Evolutionary conservation across 2,113 vertebrate species (phyloP).

Genomic region (Chunga burmeisteri): DNA sequence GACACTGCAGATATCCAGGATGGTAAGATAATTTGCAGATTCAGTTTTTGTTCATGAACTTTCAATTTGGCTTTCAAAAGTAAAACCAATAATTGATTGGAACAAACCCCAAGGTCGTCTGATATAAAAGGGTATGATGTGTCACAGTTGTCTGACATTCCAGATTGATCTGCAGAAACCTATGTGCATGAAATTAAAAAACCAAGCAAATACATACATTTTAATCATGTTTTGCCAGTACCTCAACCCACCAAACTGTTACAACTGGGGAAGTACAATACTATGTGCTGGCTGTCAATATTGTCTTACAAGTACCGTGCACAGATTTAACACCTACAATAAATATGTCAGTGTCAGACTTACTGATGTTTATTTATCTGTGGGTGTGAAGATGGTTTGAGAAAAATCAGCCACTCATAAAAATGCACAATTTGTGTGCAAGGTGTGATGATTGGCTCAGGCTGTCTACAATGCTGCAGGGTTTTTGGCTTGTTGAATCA

Average conservation of each 20-base stretch:
- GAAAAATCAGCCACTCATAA: not conserved
- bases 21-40: not conserved
- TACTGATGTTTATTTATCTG: not conserved
- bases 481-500: not conserved
- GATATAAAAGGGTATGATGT: not conserved
- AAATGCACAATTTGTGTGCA: not conserved
- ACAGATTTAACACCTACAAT: not conserved
- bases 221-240: not conserved
- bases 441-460: not conserved
- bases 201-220: not conserved
- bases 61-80: not conserved
- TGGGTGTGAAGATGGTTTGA: not conserved
- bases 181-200: not conserved
- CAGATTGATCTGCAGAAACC: not conserved
- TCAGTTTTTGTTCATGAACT: not conserved
- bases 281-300: not conserved
- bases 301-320: not conserved
- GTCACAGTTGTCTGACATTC: not conserved
- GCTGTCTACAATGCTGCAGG: not conserved
- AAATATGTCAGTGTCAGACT: not conserved
- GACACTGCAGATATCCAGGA: not conserved
- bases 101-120: not conserved
- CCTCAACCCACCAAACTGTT: not conserved
- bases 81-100: not conserved
- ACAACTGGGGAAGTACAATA: not conserved